Evolutionary conservation across 2,797 vertebrate genomes (phyloP).

Genomic region (Eulemur mongoz): DNA sequence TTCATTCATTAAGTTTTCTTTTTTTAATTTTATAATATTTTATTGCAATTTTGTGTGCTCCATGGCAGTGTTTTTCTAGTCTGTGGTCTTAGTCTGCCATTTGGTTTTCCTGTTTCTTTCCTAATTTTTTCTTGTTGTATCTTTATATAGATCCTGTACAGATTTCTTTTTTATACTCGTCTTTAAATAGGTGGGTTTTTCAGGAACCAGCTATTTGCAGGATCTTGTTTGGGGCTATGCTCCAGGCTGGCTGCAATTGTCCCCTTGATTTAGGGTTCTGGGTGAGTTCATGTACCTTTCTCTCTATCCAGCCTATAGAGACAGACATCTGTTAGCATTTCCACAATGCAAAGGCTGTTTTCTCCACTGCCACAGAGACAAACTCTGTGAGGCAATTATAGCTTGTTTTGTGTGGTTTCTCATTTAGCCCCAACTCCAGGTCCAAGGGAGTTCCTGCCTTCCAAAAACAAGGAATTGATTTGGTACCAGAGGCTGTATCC

Average conservation of each 20-base stretch:
- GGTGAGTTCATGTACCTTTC: neutral
- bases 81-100: neutral
- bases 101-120: conserved; percentile 15
- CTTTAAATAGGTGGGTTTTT: conserved; percentile 18
- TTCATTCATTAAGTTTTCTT: neutral
- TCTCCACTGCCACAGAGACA: neutral
- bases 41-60: neutral
- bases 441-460: neutral
- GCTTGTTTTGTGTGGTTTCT: neutral
- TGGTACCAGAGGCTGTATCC: neutral
- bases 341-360: neutral
- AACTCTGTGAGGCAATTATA: neutral
- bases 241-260: neutral
- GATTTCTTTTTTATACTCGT: neutral
- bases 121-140: neutral
- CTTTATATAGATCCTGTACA: neutral
- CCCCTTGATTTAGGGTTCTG: neutral
- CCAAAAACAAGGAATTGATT: neutral
- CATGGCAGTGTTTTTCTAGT: neutral
- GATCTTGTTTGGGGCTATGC: neutral
- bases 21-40: neutral
- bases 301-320: neutral
- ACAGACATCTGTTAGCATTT: neutral
- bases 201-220: neutral
- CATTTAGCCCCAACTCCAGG: neutral